phyloP scores from a whole-genome alignment of 1,140 invertebrate species.

The Lasioglossum albipes region DNA sequence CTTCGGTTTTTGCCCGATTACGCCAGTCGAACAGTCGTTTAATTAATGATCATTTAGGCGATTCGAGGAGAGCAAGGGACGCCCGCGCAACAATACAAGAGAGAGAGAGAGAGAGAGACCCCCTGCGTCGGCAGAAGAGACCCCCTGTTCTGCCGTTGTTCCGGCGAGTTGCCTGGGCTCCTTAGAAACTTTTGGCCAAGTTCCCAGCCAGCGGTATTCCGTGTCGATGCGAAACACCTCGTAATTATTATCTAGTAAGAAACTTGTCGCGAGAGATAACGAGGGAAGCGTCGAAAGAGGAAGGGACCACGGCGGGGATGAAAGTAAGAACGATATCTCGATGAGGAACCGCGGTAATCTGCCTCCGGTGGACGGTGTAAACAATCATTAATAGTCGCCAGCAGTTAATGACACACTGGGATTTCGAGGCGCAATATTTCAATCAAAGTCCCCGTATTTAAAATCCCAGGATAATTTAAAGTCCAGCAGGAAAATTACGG shows the following conservation, averaged over 20 bases:
- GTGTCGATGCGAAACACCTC: conserved; percentile 73
- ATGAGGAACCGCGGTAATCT: conserved; percentile 48
- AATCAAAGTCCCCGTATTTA: conserved; percentile 51
- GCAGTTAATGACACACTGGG: conserved; percentile 53
- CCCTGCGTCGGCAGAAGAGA: not conserved
- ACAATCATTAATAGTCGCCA: conserved; percentile 64
- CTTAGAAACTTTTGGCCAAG: conserved; percentile 71
- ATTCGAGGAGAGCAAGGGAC: not conserved
- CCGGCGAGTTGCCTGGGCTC: conserved; percentile 85
- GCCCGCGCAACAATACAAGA: conserved; percentile 82
- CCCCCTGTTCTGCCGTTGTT: conserved; percentile 69
- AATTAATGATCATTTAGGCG: conserved; percentile 64
- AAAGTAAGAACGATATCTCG: conserved; percentile 47
- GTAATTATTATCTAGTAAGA: conserved; percentile 78
- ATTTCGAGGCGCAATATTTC: conserved; percentile 58
- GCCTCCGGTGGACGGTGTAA: conserved; percentile 42
- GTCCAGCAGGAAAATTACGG: too few relatives aligned
- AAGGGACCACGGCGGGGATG: conserved; percentile 30
- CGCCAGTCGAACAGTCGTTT: conserved; percentile 47
- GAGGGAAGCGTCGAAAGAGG: conserved; percentile 55
- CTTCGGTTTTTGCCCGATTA: conserved; percentile 41
- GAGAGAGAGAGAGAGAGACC: conserved; percentile 87
- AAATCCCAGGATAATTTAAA: not conserved
- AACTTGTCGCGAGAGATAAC: conserved; percentile 77
- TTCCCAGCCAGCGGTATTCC: conserved; percentile 65